phyloP scores from a whole-genome alignment of 2,888 invertebrate genomes.

The Nemotelus pantherinus region DNA sequence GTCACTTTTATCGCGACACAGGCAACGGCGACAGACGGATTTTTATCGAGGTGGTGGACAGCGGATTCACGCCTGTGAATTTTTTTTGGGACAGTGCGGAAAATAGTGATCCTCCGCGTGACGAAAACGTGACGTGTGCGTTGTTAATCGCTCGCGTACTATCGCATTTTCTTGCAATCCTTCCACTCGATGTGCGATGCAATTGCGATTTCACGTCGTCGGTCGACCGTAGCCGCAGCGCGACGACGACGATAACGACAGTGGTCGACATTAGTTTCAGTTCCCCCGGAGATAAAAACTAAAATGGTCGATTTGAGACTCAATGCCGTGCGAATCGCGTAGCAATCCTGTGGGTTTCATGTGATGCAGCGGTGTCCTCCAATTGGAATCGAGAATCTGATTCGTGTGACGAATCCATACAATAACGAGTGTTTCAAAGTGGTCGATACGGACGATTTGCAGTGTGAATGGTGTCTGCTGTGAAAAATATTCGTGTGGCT shows the following conservation, averaged over 20 bases:
- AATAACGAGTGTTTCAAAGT: conserved; percentile 18
- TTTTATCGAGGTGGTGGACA: conserved; percentile 36
- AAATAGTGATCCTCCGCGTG: conserved; percentile 12
- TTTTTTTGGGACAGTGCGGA: conserved; percentile 28
- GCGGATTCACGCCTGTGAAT: conserved; percentile 33
- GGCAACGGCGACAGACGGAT: conserved; percentile 36
- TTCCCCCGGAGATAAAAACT: conserved; percentile 59
- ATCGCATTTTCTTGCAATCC: not conserved
- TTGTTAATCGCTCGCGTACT: conserved; percentile 6
- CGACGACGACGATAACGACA: conserved; percentile 36
- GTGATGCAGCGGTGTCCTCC: conserved; percentile 14
- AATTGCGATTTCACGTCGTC: conserved; percentile 14
- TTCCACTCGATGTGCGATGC: conserved; percentile 16
- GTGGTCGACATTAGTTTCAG: conserved; percentile 52
- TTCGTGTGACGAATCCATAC: conserved; percentile 34
- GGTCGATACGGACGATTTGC: not conserved
- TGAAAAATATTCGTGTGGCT: not conserved
- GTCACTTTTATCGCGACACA: conserved; percentile 21
- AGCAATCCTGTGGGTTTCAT: not conserved
- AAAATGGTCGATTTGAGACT: conserved; percentile 59
- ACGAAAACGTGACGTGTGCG: conserved; percentile 10
- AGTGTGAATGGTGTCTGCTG: conserved; percentile 24
- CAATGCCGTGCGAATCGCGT: conserved; percentile 41
- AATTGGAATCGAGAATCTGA: conserved; percentile 26
- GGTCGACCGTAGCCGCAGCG: conserved; percentile 20